phyloP scores from a whole-genome alignment of 2,888 invertebrate species.

The Xanthia togata region DNA sequence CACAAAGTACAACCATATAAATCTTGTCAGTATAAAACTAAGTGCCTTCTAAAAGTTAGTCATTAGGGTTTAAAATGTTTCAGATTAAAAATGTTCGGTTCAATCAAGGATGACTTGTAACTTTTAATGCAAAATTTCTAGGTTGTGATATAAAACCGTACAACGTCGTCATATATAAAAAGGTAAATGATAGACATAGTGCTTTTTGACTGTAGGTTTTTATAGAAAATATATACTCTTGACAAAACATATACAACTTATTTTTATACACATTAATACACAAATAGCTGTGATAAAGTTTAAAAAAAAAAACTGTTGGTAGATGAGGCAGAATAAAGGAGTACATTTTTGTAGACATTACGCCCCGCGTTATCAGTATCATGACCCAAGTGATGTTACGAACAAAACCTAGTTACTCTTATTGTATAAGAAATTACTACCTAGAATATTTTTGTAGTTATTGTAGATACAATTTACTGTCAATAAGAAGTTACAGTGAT shows the following conservation, averaged over 20 bases:
- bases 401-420: slow-evolving; percentile 74
- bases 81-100: slow-evolving; percentile 75
- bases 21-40: slow-evolving; percentile 88
- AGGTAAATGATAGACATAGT: slow-evolving; percentile 44
- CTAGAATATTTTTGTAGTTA: slow-evolving; percentile 83
- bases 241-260: slow-evolving; percentile 63
- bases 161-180: slow-evolving; percentile 54
- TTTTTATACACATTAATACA: slow-evolving; percentile 66
- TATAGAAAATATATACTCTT: slow-evolving; percentile 56
- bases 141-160: slow-evolving; percentile 79
- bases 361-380: slow-evolving; percentile 61
- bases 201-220: slow-evolving; percentile 45
- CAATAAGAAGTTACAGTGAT: slow-evolving; percentile 87
- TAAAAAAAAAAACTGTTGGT: slow-evolving; percentile 48
- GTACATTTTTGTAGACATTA: slow-evolving; percentile 46
- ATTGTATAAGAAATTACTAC: slow-evolving; percentile 75
- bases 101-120: slow-evolving; percentile 68
- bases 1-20: slow-evolving; percentile 87
- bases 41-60: slow-evolving; percentile 90
- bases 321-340: slow-evolving; percentile 38
- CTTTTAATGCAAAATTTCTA: slow-evolving; percentile 79
- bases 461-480: slow-evolving; percentile 78
- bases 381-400: slow-evolving; percentile 75
- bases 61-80: slow-evolving; percentile 87
- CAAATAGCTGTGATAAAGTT: slow-evolving; percentile 68